A percentile compares a stretch with the other conserved stretches of the same genome.
phyloP scores from a whole-genome alignment of 2,113 vertebrate genomes.

The Panthera uncia region DNA sequence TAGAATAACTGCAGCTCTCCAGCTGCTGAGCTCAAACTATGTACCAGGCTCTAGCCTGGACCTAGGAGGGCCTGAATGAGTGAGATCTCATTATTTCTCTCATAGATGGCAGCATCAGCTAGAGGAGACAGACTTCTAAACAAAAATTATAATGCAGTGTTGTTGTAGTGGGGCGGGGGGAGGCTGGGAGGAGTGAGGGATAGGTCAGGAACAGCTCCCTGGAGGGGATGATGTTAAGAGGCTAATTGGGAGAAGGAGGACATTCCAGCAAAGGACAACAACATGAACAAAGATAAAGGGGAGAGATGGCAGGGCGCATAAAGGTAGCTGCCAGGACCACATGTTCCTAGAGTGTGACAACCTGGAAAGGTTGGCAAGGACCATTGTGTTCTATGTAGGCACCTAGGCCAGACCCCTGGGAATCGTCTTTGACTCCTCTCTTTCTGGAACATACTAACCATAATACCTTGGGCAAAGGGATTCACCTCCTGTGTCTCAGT shows the following conservation, averaged over 20 bases:
- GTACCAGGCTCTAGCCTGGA: background rate
- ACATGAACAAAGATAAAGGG: background rate
- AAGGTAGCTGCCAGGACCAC: background rate
- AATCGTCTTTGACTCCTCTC: background rate
- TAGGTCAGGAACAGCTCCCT: background rate
- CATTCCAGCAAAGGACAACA: background rate
- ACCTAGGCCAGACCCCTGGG: background rate
- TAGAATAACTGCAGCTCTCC: background rate
- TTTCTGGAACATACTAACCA: background rate
- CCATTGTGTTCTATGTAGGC: background rate
- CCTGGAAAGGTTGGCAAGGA: background rate
- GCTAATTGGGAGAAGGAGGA: background rate
- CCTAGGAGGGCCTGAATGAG: background rate
- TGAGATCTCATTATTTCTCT: background rate
- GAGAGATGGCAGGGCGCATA: background rate
- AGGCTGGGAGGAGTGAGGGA: background rate
- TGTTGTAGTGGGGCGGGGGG: accelerated
- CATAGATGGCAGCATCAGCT: background rate
- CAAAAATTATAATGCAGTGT: background rate
- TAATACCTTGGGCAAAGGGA: background rate
- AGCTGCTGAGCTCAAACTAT: background rate
- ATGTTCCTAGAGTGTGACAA: background rate
- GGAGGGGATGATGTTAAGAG: background rate
- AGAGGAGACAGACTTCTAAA: background rate
- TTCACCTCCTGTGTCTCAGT: background rate